These are phyloP conservation scores for Phengaris alcon DNA, from an alignment of 2,888 invertebrate species.

Conservation along the genomic window DNA sequence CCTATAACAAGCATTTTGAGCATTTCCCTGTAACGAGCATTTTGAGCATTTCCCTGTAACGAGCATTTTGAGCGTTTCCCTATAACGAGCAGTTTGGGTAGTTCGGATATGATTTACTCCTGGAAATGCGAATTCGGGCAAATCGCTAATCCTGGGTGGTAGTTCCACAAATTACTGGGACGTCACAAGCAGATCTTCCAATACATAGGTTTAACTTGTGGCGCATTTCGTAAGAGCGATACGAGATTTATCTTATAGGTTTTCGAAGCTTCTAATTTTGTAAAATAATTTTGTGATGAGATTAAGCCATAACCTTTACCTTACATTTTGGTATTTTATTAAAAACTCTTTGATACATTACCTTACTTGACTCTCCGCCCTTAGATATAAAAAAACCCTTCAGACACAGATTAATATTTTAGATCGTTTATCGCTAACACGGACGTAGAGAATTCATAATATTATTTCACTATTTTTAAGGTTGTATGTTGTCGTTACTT, in stretches of 20 bases:
- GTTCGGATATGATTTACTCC: conserved; percentile 5
- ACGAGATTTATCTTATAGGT: neutral
- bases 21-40: neutral
- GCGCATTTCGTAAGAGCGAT: conserved; percentile 26
- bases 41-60: neutral
- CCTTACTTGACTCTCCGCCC: neutral
- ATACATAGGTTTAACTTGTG: conserved; percentile 48
- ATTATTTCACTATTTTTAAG: too few species aligned
- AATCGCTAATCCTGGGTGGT: conserved; percentile 40
- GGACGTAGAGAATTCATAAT: too few species aligned
- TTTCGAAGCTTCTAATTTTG: neutral
- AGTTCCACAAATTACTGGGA: conserved; percentile 64
- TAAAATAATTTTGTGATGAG: too few species aligned
- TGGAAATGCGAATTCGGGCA: conserved; percentile 29
- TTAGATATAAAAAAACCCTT: too few species aligned
- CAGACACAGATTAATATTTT: too few species aligned
- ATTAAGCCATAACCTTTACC: too few species aligned
- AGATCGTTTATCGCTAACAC: too few species aligned
- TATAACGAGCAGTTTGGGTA: conserved; percentile 7
- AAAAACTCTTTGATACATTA: too few species aligned
- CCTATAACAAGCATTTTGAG: neutral
- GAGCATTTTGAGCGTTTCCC: neutral
- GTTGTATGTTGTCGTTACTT: too few species aligned
- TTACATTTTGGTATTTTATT: too few species aligned
- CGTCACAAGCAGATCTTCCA: conserved; percentile 58